phyloP scores from a whole-genome alignment of 2,888 invertebrate genomes.

The Cosmia pyralina region DNA sequence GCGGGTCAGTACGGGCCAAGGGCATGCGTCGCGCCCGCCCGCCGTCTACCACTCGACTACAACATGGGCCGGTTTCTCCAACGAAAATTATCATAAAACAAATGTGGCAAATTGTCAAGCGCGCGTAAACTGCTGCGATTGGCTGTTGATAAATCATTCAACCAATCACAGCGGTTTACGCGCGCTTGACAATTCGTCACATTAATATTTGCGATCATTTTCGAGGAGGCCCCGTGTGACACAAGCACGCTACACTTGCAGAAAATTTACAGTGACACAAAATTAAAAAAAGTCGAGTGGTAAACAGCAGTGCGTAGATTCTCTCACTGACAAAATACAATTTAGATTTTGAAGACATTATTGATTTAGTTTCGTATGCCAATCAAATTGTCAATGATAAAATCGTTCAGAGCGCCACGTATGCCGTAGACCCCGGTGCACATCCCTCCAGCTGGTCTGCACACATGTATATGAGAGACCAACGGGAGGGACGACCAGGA shows the following conservation, averaged over 20 bases:
- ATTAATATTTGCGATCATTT: neutral
- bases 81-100: neutral
- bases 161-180: neutral
- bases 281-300: slow-evolving; percentile 35
- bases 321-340: slow-evolving; percentile 38
- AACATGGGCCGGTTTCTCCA: neutral
- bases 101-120: neutral
- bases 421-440: slow-evolving; percentile 54
- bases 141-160: neutral
- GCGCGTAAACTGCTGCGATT: neutral
- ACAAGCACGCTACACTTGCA: slow-evolving; percentile 29
- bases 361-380: slow-evolving; percentile 19
- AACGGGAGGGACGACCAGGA: slow-evolving; percentile 49
- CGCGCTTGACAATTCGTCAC: neutral
- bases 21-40: slow-evolving; percentile 16
- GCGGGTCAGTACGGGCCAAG: slow-evolving; percentile 38
- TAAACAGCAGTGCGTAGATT: slow-evolving; percentile 42
- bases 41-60: slow-evolving; percentile 33
- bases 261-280: slow-evolving; percentile 39
- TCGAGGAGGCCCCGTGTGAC: neutral
- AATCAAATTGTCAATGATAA: slow-evolving; percentile 37
- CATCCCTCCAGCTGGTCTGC: slow-evolving; percentile 49
- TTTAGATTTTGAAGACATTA: slow-evolving; percentile 23
- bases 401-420: slow-evolving; percentile 70
- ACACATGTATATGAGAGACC: slow-evolving; percentile 28